Conservation (phyloP, 2,797 vertebrate genomes). For the Macrochelys suwanniensis region DNA sequence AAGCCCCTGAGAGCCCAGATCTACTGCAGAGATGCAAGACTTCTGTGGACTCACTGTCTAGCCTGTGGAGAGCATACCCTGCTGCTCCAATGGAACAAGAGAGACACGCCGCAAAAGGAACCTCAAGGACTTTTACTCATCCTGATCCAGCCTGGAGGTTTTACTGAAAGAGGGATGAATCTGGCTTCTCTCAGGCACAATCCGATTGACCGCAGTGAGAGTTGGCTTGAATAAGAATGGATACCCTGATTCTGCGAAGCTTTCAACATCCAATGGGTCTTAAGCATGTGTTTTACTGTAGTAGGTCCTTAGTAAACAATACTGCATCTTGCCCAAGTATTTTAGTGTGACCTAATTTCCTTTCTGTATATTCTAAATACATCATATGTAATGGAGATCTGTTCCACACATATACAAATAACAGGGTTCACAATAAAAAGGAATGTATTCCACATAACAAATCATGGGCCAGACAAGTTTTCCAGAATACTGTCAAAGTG, state of each 20-base stretch:
- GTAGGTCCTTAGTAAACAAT: neutral
- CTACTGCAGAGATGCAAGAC: neutral
- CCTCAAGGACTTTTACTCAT: neutral
- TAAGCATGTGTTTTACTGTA: neutral
- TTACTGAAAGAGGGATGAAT: neutral
- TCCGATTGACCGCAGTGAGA: neutral
- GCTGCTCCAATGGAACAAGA: neutral
- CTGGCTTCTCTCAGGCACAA: neutral
- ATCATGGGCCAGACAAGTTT: accelerated
- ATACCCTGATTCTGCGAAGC: neutral
- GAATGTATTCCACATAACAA: neutral
- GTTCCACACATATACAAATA: neutral
- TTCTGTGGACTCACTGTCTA: too few species aligned
- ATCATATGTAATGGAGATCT: neutral
- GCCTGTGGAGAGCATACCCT: too few species aligned
- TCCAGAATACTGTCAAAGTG: accelerated
- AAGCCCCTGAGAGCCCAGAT: neutral
- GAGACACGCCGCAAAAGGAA: neutral
- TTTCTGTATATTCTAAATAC: neutral
- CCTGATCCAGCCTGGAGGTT: neutral
- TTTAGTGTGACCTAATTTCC: neutral
- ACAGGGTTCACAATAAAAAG: accelerated
- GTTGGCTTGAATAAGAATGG: neutral
- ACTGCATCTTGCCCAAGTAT: neutral
- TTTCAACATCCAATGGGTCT: neutral